A percentile compares a stretch with the other conserved stretches of the same genome.
phyloP scores from a whole-genome alignment of 2,888 invertebrate genomes.

The Agrilus biguttatus region DNA sequence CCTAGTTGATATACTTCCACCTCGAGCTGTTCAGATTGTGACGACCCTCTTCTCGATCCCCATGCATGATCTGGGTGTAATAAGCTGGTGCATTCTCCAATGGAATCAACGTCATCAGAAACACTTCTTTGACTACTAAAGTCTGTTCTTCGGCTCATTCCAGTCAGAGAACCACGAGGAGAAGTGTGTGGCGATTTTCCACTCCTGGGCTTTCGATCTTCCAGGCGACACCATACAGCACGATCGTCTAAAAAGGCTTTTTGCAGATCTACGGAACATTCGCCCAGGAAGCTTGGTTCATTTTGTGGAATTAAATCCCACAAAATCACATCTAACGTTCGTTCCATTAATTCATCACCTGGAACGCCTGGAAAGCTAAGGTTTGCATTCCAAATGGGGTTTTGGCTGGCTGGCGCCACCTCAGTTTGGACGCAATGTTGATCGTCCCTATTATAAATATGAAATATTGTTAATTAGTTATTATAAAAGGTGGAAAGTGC shows the following conservation, averaged over 20 bases:
- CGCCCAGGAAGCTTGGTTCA: slow-evolving; percentile 68
- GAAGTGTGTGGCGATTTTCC: slow-evolving; percentile 63
- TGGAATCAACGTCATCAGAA: slow-evolving; percentile 61
- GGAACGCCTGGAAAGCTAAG: slow-evolving; percentile 68
- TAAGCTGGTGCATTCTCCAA: slow-evolving; percentile 59
- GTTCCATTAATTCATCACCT: slow-evolving; percentile 64
- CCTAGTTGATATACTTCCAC: slow-evolving; percentile 67
- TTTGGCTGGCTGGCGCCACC: slow-evolving; percentile 72
- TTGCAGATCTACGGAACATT: slow-evolving; percentile 64
- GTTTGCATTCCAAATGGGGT: slow-evolving; percentile 88
- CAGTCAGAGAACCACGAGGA: slow-evolving; percentile 63
- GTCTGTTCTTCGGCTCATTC: slow-evolving; percentile 49
- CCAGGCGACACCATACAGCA: slow-evolving; percentile 80
- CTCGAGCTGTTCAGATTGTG: slow-evolving; percentile 76
- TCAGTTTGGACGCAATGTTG: slow-evolving; percentile 68
- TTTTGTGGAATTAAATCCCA: slow-evolving; percentile 79
- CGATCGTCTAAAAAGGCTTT: slow-evolving; percentile 79
- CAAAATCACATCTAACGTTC: slow-evolving; percentile 70
- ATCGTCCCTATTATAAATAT: slow-evolving; percentile 42
- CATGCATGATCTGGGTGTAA: slow-evolving; percentile 80
- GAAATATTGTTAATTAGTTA: not conserved
- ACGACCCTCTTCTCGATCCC: slow-evolving; percentile 70
- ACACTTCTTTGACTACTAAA: slow-evolving; percentile 62
- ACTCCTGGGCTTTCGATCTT: slow-evolving; percentile 61
- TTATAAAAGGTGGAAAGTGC: not conserved